These are phyloP conservation scores for Drosophila peninsularis DNA, from an alignment of 2,888 invertebrate species.

Conservation along the genomic window DNA sequence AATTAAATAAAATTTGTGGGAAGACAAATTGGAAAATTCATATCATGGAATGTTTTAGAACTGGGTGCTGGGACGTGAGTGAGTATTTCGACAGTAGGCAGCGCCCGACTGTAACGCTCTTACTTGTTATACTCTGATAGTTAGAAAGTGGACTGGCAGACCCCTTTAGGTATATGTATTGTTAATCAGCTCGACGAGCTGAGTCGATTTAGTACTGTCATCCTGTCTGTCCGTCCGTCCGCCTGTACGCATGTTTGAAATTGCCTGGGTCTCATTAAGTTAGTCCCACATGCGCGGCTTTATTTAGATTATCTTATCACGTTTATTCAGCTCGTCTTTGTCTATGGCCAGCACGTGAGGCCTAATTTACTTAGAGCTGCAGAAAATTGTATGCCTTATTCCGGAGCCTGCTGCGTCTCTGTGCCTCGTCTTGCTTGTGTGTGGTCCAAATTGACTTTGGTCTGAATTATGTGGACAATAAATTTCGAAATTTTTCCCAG, in stretches of 20 bases:
- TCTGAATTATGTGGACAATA: constrained; percentile 52
- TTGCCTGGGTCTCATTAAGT: neutral
- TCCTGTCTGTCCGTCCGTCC: too few relatives aligned
- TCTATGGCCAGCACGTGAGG: constrained; percentile 9
- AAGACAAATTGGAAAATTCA: too few relatives aligned
- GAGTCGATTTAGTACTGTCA: too few relatives aligned
- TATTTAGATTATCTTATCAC: neutral
- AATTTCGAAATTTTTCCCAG: constrained; percentile 23
- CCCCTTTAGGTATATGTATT: too few relatives aligned
- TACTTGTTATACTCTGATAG: too few relatives aligned
- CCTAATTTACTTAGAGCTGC: constrained; percentile 42
- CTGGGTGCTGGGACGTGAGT: too few relatives aligned
- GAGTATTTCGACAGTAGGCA: too few relatives aligned
- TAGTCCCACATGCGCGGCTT: neutral
- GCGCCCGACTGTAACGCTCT: too few relatives aligned
- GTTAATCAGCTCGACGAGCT: too few relatives aligned
- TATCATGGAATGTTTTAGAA: too few relatives aligned
- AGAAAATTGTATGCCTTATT: constrained; percentile 23
- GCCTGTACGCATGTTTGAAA: neutral
- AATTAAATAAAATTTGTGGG: too few relatives aligned
- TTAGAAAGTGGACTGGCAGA: too few relatives aligned
- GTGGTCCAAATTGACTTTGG: constrained; percentile 41
- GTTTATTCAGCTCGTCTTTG: neutral
- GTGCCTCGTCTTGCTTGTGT: constrained; percentile 4
- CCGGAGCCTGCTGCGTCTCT: constrained; percentile 11